Percentiles rank a stretch among this genome's conserved stretches.
Evolutionary conservation across 2,797 vertebrate genomes (phyloP).

Genomic region (Loris lydekkerianus): DNA sequence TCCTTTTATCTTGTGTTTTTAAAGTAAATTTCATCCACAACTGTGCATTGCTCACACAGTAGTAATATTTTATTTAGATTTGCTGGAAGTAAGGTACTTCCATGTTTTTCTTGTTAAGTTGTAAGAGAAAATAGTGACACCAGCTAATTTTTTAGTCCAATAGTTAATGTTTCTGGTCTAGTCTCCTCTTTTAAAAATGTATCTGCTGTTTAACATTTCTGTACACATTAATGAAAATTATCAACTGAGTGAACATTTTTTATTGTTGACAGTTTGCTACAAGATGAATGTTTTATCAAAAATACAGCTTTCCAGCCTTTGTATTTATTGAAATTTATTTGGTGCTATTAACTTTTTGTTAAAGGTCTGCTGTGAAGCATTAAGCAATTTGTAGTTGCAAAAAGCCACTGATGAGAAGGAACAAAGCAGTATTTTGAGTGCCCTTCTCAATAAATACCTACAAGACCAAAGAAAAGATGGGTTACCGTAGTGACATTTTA

Average conservation of each 20-base stretch:
- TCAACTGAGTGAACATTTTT: slow-evolving; percentile 11
- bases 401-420: slow-evolving; percentile 29
- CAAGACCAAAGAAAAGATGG: neutral
- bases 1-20: slow-evolving; percentile 1
- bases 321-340: slow-evolving; percentile 58
- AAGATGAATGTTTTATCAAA: slow-evolving; percentile 49
- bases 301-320: neutral
- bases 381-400: slow-evolving; percentile 55
- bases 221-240: neutral
- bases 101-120: neutral
- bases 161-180: neutral
- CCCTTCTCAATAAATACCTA: slow-evolving; percentile 6
- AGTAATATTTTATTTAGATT: slow-evolving; percentile 25
- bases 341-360: slow-evolving; percentile 50
- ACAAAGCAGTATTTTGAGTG: slow-evolving; percentile 9
- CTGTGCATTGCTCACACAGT: neutral
- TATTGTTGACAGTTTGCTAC: neutral
- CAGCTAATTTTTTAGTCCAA: neutral
- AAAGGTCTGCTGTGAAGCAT: slow-evolving; percentile 44
- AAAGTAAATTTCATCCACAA: slow-evolving; percentile 32
- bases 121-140: neutral
- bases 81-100: neutral
- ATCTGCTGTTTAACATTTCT: neutral
- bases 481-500: slow-evolving; percentile 22
- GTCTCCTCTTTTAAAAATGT: neutral